Evolutionary conservation across 2,113 vertebrate genomes (phyloP).

Genomic region (Gasterosteus nipponicus): DNA sequence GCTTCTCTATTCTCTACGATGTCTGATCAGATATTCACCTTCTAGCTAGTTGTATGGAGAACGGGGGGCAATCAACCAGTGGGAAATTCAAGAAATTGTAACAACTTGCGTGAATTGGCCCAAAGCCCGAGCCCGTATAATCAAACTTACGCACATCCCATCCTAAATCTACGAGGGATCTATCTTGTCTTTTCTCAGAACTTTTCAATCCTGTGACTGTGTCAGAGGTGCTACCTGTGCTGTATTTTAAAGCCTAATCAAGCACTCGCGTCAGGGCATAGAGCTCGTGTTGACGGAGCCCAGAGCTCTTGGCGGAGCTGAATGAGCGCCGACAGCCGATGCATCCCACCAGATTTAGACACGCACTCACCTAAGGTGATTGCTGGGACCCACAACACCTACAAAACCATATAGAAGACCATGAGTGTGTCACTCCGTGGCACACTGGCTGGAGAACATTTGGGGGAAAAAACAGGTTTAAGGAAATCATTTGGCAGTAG

Average conservation of each 20-base stretch:
- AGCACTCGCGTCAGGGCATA: conserved; percentile 69
- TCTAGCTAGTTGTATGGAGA: background rate
- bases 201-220: conserved; percentile 38
- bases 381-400: conserved; percentile 18
- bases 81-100: conserved; percentile 5
- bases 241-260: conserved; percentile 69
- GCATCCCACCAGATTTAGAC: conserved; percentile 68
- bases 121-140: conserved; percentile 25
- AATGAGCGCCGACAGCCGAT: conserved; percentile 75
- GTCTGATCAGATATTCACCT: conserved; percentile 14
- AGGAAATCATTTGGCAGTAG: background rate
- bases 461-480: conserved; percentile 1
- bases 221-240: conserved; percentile 46
- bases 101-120: conserved; percentile 7
- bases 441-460: background rate
- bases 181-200: conserved; percentile 32
- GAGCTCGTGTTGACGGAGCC: conserved; percentile 75
- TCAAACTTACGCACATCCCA: conserved; percentile 5
- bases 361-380: conserved; percentile 59
- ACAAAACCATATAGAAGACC: conserved; percentile 15
- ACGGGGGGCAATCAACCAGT: background rate
- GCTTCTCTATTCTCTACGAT: conserved; percentile 14
- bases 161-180: conserved; percentile 21
- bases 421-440: background rate
- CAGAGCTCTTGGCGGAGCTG: conserved; percentile 50